Evolutionary conservation across 2,113 vertebrate genomes (phyloP), one percentile per base, ranked within the genome.

Genomic region (Bos javanicus): DNA sequence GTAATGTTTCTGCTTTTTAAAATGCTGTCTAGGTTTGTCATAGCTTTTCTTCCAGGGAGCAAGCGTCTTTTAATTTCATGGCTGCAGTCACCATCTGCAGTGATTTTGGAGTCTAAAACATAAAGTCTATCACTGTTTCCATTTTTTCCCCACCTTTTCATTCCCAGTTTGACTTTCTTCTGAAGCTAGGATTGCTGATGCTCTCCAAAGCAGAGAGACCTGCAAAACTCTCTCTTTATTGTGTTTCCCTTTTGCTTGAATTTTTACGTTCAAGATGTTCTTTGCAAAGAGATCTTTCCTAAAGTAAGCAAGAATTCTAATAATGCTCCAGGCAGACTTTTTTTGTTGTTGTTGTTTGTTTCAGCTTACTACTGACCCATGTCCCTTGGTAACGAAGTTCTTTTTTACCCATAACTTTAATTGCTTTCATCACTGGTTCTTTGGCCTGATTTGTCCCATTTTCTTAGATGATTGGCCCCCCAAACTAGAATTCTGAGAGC

Each of bases 251-350:
- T 12, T 52, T 94, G 93, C 60, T 94, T 76, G n/a, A 19, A 46
- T 10, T 82, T 62, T 81, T 78, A 67, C 64, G 5, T 59, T 91
- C 74, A 90, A 94, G 85, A 97, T 96, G 64, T 78, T 96, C 39
- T 98, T 87, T 96, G 78, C 56, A 84, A 84, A 95, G 71, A 90
- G 87, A 96, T 76, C 54, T 95, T 97, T 93, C 33, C 64, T 56
- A 85, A 90, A 87, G 80, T 82, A 88, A 97, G 91, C 78, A 95
- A 90, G 62, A 94, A 84, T 95, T 76, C 59, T 81, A 56, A 64
- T 62, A 78, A 81, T 48, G n/a, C 60, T 50, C 54, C 28, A 43
- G 56, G 67, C 76, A 86, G 67, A 21, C 25, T 17, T 26, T 54
- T 14, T 57, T 36, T 16, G 30, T 89, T 60, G 2, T 48, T 48